Percentiles rank a stretch among this genome's conserved stretches.
Conservation (phyloP, 2,888 invertebrate species). For the Dicyrtomina minuta region DNA sequence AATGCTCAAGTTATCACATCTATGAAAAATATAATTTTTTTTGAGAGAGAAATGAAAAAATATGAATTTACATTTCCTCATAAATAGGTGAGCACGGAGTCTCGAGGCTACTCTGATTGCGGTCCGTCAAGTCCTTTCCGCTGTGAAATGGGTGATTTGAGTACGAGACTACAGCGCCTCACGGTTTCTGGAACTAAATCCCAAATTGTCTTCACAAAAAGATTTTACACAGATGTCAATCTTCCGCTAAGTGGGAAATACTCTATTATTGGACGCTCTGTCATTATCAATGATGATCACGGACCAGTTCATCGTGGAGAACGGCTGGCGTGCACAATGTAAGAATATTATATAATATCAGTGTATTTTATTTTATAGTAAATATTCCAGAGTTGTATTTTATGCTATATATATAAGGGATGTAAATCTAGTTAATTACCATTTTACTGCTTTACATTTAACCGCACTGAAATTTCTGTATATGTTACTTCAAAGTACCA, state of each 20-base stretch:
- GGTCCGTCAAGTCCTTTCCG: slow-evolving; percentile 56
- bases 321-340: slow-evolving; percentile 83
- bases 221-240: slow-evolving; percentile 75
- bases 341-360: slow-evolving; percentile 57
- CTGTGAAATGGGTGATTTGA: slow-evolving; percentile 71
- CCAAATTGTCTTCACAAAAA: slow-evolving; percentile 67
- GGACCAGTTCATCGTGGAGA: slow-evolving; percentile 86
- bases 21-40: too few species aligned
- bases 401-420: too few species aligned
- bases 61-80: background rate
- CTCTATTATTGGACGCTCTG: slow-evolving; percentile 74
- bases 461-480: too few species aligned
- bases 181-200: slow-evolving; percentile 73
- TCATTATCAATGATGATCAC: slow-evolving; percentile 84
- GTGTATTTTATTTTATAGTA: too few species aligned
- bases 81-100: slow-evolving; percentile 51
- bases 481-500: too few species aligned
- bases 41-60: too few species aligned
- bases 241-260: slow-evolving; percentile 74
- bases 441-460: too few species aligned
- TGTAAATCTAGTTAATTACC: too few species aligned
- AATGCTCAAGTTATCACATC: too few species aligned
- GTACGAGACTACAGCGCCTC: slow-evolving; percentile 59
- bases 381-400: too few species aligned
- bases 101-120: slow-evolving; percentile 56